phyloP scores from a whole-genome alignment of 2,888 invertebrate species.

The Noctua janthe region DNA sequence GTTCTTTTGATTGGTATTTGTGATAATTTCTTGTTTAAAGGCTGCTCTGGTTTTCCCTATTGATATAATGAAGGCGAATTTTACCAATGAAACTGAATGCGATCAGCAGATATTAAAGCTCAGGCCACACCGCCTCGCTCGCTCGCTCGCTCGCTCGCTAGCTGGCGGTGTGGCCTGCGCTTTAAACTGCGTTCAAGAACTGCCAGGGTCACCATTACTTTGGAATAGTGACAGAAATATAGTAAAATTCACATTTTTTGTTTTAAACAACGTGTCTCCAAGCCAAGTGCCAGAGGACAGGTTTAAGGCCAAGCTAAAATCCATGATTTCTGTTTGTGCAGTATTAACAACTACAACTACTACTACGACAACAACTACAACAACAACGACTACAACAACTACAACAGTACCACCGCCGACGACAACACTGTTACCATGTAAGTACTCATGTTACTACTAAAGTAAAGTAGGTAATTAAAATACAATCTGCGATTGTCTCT shows the following conservation, averaged over 20 bases:
- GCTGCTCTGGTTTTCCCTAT: not conserved
- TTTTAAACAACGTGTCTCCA: not conserved
- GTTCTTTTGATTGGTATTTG: not conserved
- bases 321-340: constrained; percentile 55
- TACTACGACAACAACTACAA: constrained; percentile 82
- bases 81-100: not conserved
- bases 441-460: constrained; percentile 64
- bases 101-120: not conserved
- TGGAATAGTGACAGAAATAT: not conserved
- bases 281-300: not conserved
- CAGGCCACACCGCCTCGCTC: no score
- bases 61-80: not conserved
- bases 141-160: no score
- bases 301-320: not conserved
- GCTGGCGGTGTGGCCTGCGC: no score
- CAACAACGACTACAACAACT: constrained; percentile 81
- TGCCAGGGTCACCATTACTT: not conserved
- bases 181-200: not conserved
- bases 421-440: constrained; percentile 78
- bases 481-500: not conserved
- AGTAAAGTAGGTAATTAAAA: not conserved
- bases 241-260: not conserved
- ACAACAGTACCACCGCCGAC: constrained; percentile 80
- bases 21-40: not conserved
- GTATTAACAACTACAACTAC: constrained; percentile 84